Conservation (phyloP, 2,888 invertebrate genomes). For the Coleophora deauratella region DNA sequence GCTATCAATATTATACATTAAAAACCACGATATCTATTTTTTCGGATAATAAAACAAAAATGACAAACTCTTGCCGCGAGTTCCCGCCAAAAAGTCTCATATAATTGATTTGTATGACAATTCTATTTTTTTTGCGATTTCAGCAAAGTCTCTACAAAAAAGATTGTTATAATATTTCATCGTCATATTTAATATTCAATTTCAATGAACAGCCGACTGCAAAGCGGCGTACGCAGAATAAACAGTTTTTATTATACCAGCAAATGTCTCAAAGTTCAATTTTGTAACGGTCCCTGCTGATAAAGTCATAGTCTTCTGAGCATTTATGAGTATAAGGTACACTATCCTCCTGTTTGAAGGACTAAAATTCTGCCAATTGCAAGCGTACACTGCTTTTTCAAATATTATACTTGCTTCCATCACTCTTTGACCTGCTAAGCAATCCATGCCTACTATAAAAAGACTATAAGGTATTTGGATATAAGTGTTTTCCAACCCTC, state of each 20-base stretch:
- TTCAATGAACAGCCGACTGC: slow-evolving; percentile 34
- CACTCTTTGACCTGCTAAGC: slow-evolving; percentile 40
- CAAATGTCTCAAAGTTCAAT: slow-evolving; percentile 35
- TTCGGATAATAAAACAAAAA: no score
- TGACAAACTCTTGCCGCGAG: no score
- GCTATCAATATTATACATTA: no score
- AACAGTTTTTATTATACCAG: slow-evolving; percentile 36
- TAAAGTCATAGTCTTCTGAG: slow-evolving; percentile 39
- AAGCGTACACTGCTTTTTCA: slow-evolving; percentile 38
- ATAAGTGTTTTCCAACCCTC: slow-evolving; percentile 36
- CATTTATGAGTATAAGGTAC: slow-evolving; percentile 34
- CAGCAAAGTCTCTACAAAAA: no score
- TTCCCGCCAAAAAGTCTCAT: no score
- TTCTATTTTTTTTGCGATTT: no score
- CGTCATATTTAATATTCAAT: no score
- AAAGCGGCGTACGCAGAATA: slow-evolving; percentile 47
- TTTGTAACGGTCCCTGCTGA: slow-evolving; percentile 42
- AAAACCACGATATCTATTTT: no score
- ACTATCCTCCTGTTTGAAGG: slow-evolving; percentile 37
- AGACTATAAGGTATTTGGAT: slow-evolving; percentile 32
- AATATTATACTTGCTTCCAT: slow-evolving; percentile 37
- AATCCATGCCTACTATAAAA: slow-evolving; percentile 35
- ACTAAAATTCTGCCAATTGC: slow-evolving; percentile 50
- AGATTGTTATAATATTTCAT: no score
- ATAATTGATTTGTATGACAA: no score